These are phyloP conservation scores for Solen grandis DNA, from an alignment of 1,140 invertebrate species.

Conservation along the genomic window DNA sequence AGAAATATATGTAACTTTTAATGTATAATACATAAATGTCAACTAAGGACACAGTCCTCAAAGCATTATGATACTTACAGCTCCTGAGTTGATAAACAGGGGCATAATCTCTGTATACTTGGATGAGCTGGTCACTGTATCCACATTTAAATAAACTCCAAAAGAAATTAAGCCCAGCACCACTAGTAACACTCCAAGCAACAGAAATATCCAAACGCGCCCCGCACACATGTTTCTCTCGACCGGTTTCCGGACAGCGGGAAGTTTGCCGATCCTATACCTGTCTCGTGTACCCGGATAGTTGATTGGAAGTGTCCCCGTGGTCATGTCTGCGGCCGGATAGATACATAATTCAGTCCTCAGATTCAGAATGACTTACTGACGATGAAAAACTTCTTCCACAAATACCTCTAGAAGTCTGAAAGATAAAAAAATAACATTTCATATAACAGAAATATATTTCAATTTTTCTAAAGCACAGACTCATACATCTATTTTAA, in stretches of 20 bases:
- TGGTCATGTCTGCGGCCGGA: no score
- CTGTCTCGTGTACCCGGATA: not conserved
- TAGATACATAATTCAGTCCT: no score
- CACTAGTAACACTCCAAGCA: constrained; percentile 59
- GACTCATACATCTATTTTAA: no score
- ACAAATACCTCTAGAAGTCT: no score
- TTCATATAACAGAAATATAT: no score
- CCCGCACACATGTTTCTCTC: constrained; percentile 48
- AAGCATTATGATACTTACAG: constrained; percentile 51
- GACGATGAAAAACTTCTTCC: no score
- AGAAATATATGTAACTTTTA: no score
- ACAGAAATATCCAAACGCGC: constrained; percentile 66
- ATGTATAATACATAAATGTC: no score
- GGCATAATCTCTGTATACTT: constrained; percentile 66
- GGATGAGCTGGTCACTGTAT: constrained; percentile 57
- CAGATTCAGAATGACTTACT: no score
- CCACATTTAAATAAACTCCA: constrained; percentile 63
- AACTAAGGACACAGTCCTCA: no score
- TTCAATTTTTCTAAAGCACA: no score
- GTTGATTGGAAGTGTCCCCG: not conserved
- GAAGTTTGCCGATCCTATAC: not conserved
- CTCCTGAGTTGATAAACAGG: constrained; percentile 59
- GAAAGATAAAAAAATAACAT: no score
- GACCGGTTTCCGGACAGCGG: not conserved
- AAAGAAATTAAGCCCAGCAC: constrained; percentile 63